Base-by-base conservation (phyloP, 2,888 invertebrate genomes). In the Octodonta nipae region DNA sequence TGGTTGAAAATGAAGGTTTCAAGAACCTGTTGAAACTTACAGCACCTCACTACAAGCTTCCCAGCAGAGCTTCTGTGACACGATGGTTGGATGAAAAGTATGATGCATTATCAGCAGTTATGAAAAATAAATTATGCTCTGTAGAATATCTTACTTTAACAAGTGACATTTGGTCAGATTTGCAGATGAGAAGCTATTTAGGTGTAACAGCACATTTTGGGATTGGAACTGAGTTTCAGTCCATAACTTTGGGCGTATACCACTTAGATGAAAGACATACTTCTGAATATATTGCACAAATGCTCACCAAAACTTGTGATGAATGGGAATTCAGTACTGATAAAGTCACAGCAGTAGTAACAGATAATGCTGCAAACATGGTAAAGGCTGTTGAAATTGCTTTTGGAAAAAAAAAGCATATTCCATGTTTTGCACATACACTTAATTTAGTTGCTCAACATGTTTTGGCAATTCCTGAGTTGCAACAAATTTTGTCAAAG, bases 331-430 rank as follows among this genome's bases (percentile, higher is more conserved):
- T 26, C 10, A n/a, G 7, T 10, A 26, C n/a, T 10, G 6, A 26
- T 10, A 26, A 26, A 26, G 12, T 26, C 6, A 10, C 10, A 5
- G 26, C 26, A 6, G 26, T 26, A 10, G 22, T 35, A 3, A 35
- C 35, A 12, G 32, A 31, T 22, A 15, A 8, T 5, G 35, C 13
- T 14, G 20, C 16, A 4, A 35, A 35, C 13, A 32, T 35, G 15
- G 28, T 31, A 7, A 22, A 20, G 10, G 25, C 14, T 10, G 22
- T 31, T 4, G 15, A 35, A 8, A 27, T 27, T 8, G 7, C 28
- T 6, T 28, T 33, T 28, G 33, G 28, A 8, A 28, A 33, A 33
- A 28, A 22, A 14, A 14, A 8, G 10, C 26, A 26, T 26, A 26
- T 26, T 7, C 12, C 26, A 10, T 26, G 26, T 26, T 26, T n/a